Conservation (phyloP, 2,113 vertebrate genomes). For the Probosciger aterrimus region DNA sequence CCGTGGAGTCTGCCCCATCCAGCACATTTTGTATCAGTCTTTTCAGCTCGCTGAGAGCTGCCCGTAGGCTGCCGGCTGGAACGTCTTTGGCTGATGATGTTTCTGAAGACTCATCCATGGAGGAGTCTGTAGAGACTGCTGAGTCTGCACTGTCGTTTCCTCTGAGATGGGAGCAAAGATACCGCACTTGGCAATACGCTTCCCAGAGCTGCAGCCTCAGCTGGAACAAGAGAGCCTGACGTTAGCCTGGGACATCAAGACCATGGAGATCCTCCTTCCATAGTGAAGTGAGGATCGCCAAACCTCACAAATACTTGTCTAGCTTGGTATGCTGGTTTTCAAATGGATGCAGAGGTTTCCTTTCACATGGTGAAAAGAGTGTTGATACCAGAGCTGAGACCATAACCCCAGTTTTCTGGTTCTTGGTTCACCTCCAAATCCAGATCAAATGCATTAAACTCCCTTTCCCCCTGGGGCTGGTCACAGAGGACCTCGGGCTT, state of each 20-base stretch:
- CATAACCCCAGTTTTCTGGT: not conserved
- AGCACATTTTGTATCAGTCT: slow-evolving; percentile 93
- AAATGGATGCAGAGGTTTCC: not conserved
- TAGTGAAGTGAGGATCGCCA: not conserved
- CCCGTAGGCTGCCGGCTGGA: slow-evolving; percentile 89
- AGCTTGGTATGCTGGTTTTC: not conserved
- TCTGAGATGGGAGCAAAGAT: slow-evolving; percentile 94
- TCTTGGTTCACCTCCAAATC: not conserved
- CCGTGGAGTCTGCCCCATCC: slow-evolving; percentile 92
- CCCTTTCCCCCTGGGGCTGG: not conserved
- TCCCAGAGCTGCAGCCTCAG: slow-evolving; percentile 96
- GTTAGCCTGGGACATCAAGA: not conserved
- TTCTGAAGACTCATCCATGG: slow-evolving; percentile 98
- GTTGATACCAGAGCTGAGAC: not conserved
- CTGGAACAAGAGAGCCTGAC: slow-evolving; percentile 61
- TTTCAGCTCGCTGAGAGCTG: slow-evolving; percentile 89
- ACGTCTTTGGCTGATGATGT: slow-evolving; percentile 94
- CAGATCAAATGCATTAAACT: not conserved
- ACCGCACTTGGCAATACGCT: slow-evolving; percentile 93
- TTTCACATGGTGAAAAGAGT: not conserved
- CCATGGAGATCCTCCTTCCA: not conserved
- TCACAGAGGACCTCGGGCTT: not conserved
- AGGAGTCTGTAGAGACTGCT: slow-evolving; percentile 94
- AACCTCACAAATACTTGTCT: not conserved
- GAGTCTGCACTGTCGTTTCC: slow-evolving; percentile 95